Conservation (phyloP, 2,888 invertebrate species). For the Drosophila kuntzei region DNA sequence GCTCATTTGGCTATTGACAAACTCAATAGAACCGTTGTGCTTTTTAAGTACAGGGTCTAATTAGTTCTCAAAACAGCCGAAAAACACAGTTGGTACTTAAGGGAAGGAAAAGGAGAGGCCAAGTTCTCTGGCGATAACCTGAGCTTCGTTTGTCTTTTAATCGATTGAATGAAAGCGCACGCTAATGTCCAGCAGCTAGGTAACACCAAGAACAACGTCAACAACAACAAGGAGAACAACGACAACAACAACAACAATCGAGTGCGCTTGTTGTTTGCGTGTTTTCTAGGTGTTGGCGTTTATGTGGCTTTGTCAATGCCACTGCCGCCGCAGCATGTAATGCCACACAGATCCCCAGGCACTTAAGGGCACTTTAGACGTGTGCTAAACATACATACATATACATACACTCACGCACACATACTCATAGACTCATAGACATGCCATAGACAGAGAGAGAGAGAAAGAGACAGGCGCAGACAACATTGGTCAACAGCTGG, state of each 20-base stretch:
- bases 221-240: constrained; percentile 25
- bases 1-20: background rate
- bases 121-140: constrained; percentile 33
- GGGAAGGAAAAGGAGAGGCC: background rate
- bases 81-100: background rate
- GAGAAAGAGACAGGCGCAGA: constrained; percentile 22
- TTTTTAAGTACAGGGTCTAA: background rate
- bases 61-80: constrained; percentile 31
- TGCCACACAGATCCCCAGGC: constrained; percentile 66
- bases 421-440: constrained; percentile 4
- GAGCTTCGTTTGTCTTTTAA: constrained; percentile 57
- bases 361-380: constrained; percentile 81
- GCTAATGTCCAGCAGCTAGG: constrained; percentile 61
- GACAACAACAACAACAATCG: constrained; percentile 36
- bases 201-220: constrained; percentile 22
- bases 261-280: constrained; percentile 71
- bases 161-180: constrained; percentile 70
- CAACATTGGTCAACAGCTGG: constrained; percentile 62
- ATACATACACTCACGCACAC: constrained; percentile 24
- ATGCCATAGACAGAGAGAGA: constrained; percentile 28
- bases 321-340: constrained; percentile 58
- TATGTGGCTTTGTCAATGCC: constrained; percentile 77
- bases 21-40: background rate
- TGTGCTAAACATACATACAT: constrained; percentile 51
- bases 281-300: constrained; percentile 79